phyloP scores from a whole-genome alignment of 2,888 invertebrate genomes.

The Agonopterix alstromeriana region DNA sequence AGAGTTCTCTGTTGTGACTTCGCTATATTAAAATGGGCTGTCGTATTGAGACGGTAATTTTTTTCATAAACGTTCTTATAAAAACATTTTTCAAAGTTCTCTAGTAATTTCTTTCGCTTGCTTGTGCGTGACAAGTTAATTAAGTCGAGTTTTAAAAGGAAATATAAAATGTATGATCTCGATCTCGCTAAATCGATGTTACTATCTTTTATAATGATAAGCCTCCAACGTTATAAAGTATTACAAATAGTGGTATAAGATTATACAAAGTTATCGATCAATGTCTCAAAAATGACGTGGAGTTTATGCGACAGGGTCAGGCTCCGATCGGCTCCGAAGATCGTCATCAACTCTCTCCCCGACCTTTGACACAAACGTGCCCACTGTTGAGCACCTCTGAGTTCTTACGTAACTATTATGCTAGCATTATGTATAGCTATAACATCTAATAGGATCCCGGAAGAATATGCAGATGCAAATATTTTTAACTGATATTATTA shows the following conservation, averaged over 20 bases:
- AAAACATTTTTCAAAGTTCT: background rate
- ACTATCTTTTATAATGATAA: too few relatives aligned
- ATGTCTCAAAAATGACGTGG: too few relatives aligned
- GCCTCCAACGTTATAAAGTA: too few relatives aligned
- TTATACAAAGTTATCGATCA: too few relatives aligned
- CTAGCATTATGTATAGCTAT: slow-evolving; percentile 5
- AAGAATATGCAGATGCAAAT: slow-evolving; percentile 3
- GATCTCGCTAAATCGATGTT: too few relatives aligned
- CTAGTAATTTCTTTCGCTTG: background rate
- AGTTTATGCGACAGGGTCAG: slow-evolving; percentile 1
- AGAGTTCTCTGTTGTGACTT: slow-evolving; percentile 42
- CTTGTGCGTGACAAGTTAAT: slow-evolving; percentile 9
- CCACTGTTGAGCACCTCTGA: slow-evolving; percentile 1
- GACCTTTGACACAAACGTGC: slow-evolving; percentile 31
- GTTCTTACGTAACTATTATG: slow-evolving; percentile 5
- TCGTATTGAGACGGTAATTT: slow-evolving; percentile 3
- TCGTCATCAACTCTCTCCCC: slow-evolving; percentile 43
- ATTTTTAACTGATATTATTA: background rate
- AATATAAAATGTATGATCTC: too few relatives aligned
- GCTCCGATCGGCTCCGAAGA: slow-evolving; percentile 12
- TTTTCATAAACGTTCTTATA: slow-evolving; percentile 2
- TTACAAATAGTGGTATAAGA: too few relatives aligned
- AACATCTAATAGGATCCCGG: slow-evolving; percentile 4
- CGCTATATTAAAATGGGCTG: slow-evolving; percentile 13
- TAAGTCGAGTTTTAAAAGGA: background rate